Evolutionary conservation across 2,797 vertebrate species (phyloP), one percentile per base, ranked within the genome.

Genomic region (Acanthornis magna): DNA sequence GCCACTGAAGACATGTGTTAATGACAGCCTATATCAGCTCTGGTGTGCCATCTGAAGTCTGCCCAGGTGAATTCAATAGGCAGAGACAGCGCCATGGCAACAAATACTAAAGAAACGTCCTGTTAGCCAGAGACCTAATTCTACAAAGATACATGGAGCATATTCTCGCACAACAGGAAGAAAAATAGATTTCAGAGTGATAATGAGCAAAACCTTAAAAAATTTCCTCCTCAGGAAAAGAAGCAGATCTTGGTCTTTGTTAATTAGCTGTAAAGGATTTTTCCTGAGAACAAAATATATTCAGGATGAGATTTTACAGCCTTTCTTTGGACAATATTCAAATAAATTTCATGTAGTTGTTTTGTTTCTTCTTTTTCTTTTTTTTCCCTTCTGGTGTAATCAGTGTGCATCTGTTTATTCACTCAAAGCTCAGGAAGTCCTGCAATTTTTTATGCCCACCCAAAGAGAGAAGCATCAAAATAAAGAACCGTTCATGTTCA

Each of bases 61-160:
- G 26, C 58, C 78, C 91, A 89, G 78, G 93, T 93, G 73, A 89
- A 87, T 86, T 91, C 90, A 90, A 82, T 14, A 81, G 87, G 79
- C 84, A 96, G 82, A 85, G 71, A 48, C 66, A 95, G 94, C 79
- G 89, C 97, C 96, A 95, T 97, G 91, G 96, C 93, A 97, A 96
- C 97, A 87, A 68, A 62, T 57, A n/a, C 74, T 55, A 53, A 66
- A 91, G 74, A 40, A 95, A 67, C 77, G 85, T 72, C 51, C 80
- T 95, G 72, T 40, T 89, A 87, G 86, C 72, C 58, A 51, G 68
- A 95, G 92, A 72, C 80, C 38, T 88, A 57, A 85, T 95, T 94
- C 85, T 79, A 38, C 76, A 51, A 68, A 80, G 70, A 54, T 53
- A 66, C 4, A 12, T 55, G 54, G n/a, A 89, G 36, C 3, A 10